Evolutionary conservation across 2,888 invertebrate species (phyloP), one percentile per base, ranked within the genome.

Genomic region (Acleris sparsana): DNA sequence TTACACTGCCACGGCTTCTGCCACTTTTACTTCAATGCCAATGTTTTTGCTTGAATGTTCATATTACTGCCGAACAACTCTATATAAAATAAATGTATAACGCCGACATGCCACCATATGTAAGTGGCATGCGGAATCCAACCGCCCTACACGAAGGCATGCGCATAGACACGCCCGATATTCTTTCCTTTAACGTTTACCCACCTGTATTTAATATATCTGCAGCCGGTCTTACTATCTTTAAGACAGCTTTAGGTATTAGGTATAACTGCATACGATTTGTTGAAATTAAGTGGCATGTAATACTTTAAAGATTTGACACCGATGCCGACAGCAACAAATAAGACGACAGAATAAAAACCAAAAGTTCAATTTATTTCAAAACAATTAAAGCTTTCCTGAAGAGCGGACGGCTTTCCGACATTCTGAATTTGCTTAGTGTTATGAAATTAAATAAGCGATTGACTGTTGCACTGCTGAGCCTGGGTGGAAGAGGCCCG

Each of bases 381-480:
- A 74, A 77, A 83, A 81, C 76, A 70, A 70, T 72, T 78, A 83
- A 80, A 84, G 79, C 75, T 73, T 76, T 83, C 78, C 73, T 79
- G 75, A 60, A 71, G 64, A 69, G 52, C 65, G 77, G 82, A 82
- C 77, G 72, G 75, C 75, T 76, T 80, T 78, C 67, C 69, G 67
- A 70, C 76, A 73, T 77, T 80, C 73, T 76, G 69, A 84, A 80
- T 80, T 72, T 64, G 71, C 77, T 81, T 80, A 82, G 66, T 62
- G 73, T 70, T 79, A 80, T 67, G 71, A 70, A 77, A 79, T 86
- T 86, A 84, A 82, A 84, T 84, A 85, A 73, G 68, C 70, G 76
- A 70, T 84, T 89, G 88, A 90, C 88, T 91, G 90, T 89, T 90
- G 88, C 87, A 76, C 78, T 81, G 76, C 76, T 69, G 71, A 73